phyloP scores from a whole-genome alignment of 2,113 vertebrate genomes.

The Pyrgilauda ruficollis region DNA sequence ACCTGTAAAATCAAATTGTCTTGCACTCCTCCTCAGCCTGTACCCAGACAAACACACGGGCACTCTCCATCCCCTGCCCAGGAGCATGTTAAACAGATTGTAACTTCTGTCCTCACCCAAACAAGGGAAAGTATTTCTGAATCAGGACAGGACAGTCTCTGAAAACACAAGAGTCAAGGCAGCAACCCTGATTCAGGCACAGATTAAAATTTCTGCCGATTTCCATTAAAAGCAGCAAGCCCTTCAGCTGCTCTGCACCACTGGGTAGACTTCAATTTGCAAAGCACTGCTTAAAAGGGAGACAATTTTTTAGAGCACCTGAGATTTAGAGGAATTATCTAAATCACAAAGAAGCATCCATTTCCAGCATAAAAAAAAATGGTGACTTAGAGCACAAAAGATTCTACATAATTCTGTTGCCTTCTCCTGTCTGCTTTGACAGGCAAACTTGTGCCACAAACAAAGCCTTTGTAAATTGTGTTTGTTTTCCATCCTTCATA shows the following conservation, averaged over 20 bases:
- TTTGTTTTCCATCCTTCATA: slow-evolving; percentile 8
- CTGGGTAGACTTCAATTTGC: background rate
- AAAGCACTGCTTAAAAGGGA: background rate
- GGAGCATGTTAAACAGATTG: accelerated
- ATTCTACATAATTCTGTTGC: background rate
- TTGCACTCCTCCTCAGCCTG: background rate
- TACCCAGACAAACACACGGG: accelerated
- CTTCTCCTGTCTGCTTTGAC: background rate
- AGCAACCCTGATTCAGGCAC: background rate
- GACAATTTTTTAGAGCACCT: background rate
- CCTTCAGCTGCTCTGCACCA: background rate
- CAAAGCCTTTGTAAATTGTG: background rate
- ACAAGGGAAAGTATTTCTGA: background rate
- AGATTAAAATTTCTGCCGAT: background rate
- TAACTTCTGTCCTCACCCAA: background rate
- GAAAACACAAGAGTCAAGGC: background rate
- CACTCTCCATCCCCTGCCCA: background rate
- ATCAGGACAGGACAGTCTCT: background rate
- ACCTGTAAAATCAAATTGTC: background rate
- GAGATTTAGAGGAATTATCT: background rate
- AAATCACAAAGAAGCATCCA: background rate
- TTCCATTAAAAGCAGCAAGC: background rate
- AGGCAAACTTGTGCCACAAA: background rate
- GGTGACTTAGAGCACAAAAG: background rate
- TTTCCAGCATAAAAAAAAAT: background rate